These are phyloP conservation scores for Vanacampus margaritifer DNA, from an alignment of 2,113 vertebrate species.

Conservation along the genomic window DNA sequence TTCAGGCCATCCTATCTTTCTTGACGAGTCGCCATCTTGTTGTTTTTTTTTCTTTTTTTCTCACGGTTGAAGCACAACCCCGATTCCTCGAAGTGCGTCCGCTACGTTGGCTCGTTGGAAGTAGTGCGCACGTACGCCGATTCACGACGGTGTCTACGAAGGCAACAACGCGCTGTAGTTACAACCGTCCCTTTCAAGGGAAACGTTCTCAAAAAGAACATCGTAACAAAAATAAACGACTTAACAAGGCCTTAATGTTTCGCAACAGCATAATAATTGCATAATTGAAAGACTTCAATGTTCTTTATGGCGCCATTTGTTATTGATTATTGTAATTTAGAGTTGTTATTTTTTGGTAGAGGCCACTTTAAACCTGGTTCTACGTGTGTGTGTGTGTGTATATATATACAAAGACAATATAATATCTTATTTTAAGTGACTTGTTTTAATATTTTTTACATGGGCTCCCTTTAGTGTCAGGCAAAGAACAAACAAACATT, in stretches of 20 bases:
- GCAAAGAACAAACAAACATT: too few species aligned
- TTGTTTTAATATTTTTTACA: too few species aligned
- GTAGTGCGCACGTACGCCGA: conserved; percentile 53
- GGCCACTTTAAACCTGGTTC: too few species aligned
- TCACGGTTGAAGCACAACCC: conserved; percentile 71
- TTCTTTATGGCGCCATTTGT: too few species aligned
- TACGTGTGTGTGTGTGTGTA: too few species aligned
- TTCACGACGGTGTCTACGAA: not conserved
- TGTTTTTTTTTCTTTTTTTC: conserved; percentile 61
- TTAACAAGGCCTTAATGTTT: not conserved
- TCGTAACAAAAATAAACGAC: not conserved
- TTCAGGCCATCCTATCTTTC: conserved; percentile 71
- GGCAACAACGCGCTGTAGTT: not conserved
- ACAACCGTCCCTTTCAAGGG: not conserved
- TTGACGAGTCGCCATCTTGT: conserved; percentile 77
- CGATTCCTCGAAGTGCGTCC: conserved; percentile 38
- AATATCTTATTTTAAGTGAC: too few species aligned
- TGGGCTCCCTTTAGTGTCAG: too few species aligned
- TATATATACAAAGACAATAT: too few species aligned
- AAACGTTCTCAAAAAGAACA: not conserved
- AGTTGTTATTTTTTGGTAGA: too few species aligned
- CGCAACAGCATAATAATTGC: too few species aligned
- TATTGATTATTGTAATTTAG: too few species aligned
- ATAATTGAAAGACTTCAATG: too few species aligned
- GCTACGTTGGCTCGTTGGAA: conserved; percentile 52